Evolutionary conservation across 2,113 vertebrate genomes (phyloP).

Genomic region (Nibea albiflora): DNA sequence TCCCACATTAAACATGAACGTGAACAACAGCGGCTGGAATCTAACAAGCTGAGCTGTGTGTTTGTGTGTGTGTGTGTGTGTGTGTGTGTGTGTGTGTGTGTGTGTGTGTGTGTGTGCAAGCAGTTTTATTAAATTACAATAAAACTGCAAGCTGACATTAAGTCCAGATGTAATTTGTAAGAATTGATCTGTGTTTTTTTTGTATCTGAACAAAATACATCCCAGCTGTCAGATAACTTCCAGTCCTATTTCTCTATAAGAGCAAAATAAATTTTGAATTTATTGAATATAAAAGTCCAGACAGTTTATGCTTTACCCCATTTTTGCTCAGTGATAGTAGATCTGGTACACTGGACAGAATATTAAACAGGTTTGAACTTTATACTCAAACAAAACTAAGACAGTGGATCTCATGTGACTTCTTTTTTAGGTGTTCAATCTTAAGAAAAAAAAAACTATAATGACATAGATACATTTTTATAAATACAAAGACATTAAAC

Average conservation of each 20-base stretch:
- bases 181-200: constrained; percentile 20
- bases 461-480: background rate
- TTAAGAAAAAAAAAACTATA: no score
- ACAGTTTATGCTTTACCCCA: accelerated
- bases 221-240: constrained; percentile 14
- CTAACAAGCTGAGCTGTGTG: background rate
- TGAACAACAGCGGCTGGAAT: background rate
- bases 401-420: background rate
- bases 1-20: background rate
- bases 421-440: background rate
- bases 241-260: background rate
- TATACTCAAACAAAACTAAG: background rate
- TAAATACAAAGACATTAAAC: background rate
- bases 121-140: constrained; percentile 28
- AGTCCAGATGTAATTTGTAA: constrained; percentile 23
- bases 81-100: constrained; percentile 4
- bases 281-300: background rate
- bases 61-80: constrained; percentile 2
- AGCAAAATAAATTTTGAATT: background rate
- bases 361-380: background rate
- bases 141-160: constrained; percentile 26
- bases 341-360: background rate
- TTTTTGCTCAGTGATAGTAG: background rate
- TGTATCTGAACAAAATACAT: background rate
- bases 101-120: background rate